Evolutionary conservation across 2,888 invertebrate genomes (phyloP), one percentile per base, ranked within the genome.

Genomic region (Oligia latruncula): DNA sequence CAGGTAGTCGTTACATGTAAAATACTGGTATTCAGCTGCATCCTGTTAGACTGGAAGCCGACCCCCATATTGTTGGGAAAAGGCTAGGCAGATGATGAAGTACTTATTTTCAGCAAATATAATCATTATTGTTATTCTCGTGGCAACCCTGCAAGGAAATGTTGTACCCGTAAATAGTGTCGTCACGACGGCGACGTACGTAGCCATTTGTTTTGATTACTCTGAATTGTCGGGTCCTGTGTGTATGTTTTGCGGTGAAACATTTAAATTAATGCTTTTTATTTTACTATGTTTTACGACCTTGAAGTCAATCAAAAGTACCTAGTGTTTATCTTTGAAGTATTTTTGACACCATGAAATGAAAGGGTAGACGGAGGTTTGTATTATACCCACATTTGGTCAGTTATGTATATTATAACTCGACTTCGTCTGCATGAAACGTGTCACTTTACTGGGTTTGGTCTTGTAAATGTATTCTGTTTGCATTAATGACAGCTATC

Each of bases 131-230:
- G 0, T 35, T 15, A 3, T 4, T 58, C 0, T 6, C 13, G 52
- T 60, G 81, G 1, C 81, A 86, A 40, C 85, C 85, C 87, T 87
- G 23, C 4, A n/a, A 29, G 78, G 11, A 74, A 86, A 77, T 78
- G 77, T 74, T 78, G 72, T 11, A 65, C 77, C 68, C 65, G 75
- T 89, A 82, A 89, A 90, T 90, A 90, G 90, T 91, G 89, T 88
- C 90, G 91, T 90, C 89, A 91, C 81, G 88, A 76, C 78, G 71
- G 90, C 81, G 88, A 76, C 78, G 71, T 71, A 82, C 85, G 66
- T 70, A 83, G 74, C 81, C 87, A 90, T 91, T 88, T 83, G 79
- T 83, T 85, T 84, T 88, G 88, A 91, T 91, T 90, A 85, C 87
- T 84, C 83, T 74, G 86, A 89, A 90, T 88, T 84, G 80, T 72